Conservation (phyloP, 2,113 vertebrate species). For the Microtus oregoni region DNA sequence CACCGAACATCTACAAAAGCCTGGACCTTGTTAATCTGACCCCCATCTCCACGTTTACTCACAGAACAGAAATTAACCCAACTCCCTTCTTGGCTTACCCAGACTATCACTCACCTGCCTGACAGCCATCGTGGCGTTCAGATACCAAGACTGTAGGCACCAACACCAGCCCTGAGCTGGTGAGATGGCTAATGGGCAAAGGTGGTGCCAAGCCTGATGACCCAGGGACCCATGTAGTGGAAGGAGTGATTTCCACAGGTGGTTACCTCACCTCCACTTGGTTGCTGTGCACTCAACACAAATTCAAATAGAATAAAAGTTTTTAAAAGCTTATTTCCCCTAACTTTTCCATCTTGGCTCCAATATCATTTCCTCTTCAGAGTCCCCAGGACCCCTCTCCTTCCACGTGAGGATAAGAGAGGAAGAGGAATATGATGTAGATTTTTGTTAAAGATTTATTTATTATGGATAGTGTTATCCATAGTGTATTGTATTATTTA, state of each 20-base stretch:
- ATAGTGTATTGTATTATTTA: background rate
- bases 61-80: background rate
- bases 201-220: background rate
- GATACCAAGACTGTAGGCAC: background rate
- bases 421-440: background rate
- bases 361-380: background rate
- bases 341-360: background rate
- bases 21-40: background rate
- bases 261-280: background rate
- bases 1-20: background rate
- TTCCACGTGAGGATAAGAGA: background rate
- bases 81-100: background rate
- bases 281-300: background rate
- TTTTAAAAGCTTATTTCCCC: background rate
- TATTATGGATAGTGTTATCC: background rate
- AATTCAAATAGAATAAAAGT: background rate
- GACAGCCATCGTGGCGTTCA: background rate
- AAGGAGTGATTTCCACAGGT: no score
- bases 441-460: background rate
- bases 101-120: background rate
- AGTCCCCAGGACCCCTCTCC: background rate
- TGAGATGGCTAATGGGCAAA: background rate
- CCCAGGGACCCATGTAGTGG: background rate
- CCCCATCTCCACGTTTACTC: background rate
- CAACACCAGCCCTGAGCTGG: background rate